Base-by-base conservation (phyloP, 2,797 vertebrate genomes). In the Pyrocephalus nanus region DNA sequence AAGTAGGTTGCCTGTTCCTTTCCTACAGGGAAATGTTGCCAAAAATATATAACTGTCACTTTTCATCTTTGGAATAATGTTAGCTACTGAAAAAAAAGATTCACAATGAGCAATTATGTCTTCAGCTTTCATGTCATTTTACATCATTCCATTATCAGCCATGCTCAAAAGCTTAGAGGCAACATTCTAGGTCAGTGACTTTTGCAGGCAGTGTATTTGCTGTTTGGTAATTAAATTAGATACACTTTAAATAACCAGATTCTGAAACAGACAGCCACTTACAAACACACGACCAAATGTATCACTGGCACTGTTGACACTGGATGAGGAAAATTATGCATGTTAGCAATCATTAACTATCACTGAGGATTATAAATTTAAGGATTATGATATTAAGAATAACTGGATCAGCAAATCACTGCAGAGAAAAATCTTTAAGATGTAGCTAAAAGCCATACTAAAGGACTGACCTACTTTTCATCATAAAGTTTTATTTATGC, bases 111-210 rank as follows among this genome's bases (percentile, higher is more conserved):
- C 96, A 97, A 97, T 97, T 97, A 97, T 96, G 90, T 88, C 91
- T 97, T 95, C 95, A 93, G 91, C 93, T 93, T 96, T 97, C 96
- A 96, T 96, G 96, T 96, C 95, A 88, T 95, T 97, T 96, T 96
- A 96, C 86, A 97, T 97, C 96, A 96, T 78, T 95, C 67, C 81
- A 93, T 77, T 90, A 91, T 81, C 92, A 96, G 64, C 94, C 91
- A 58, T 40, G 86, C 94, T 96, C 89, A 92, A 92, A 96, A 95
- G 93, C 95, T 96, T 88, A 90, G 67, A 97, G 96, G 77, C 96
- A 97, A 95, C 75, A 87, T 97, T 97, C 95, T 96, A 96, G 97
- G 97, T 96, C 97, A 97, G 86, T 96, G 94, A 95, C 96, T 97
- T 96, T 87, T 94, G 66, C 87, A 95, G 92, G 86, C 78, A 79